Conservation (phyloP, 2,113 vertebrate species). For the Pollachius pollachius region DNA sequence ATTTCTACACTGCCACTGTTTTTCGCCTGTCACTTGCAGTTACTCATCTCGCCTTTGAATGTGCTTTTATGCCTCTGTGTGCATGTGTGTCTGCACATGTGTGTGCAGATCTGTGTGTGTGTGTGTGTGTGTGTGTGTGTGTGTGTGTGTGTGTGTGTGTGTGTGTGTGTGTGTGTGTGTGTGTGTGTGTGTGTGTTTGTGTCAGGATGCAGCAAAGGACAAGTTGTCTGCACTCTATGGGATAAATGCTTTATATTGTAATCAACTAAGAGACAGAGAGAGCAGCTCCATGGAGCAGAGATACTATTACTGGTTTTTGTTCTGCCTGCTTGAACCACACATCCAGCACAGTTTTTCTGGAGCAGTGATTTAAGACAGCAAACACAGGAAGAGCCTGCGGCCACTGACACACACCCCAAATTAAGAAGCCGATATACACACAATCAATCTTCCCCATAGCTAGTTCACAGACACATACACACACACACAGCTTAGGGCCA, state of each 20-base stretch:
- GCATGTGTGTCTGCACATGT: slow-evolving; percentile 5
- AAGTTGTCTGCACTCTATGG: slow-evolving; percentile 15
- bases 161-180: slow-evolving; percentile 6
- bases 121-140: slow-evolving; percentile 18
- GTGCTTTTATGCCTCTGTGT: slow-evolving; percentile 5
- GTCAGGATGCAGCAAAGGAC: slow-evolving; percentile 21
- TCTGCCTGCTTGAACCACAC: not conserved
- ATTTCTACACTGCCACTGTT: slow-evolving; percentile 37
- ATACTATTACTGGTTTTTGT: not conserved
- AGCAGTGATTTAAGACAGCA: not conserved
- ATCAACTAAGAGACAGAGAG: slow-evolving; percentile 13
- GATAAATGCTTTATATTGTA: slow-evolving; percentile 32
- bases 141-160: slow-evolving; percentile 24
- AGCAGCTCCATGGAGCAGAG: not conserved
- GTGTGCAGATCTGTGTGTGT: not conserved
- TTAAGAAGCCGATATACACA: slow-evolving; percentile 30
- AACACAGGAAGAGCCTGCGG: not conserved
- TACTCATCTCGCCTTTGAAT: not conserved
- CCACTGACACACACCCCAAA: slow-evolving; percentile 29
- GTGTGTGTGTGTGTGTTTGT: slow-evolving; percentile 19
- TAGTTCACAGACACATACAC: not conserved
- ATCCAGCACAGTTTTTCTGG: not conserved
- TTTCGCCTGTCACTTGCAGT: not conserved
- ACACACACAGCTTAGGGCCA: slow-evolving; percentile 46
- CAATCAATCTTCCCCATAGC: slow-evolving; percentile 45